Percentiles rank a stretch among this genome's conserved stretches.
Conservation (phyloP, 1,140 invertebrate genomes). For the Agrilus planipennis region DNA sequence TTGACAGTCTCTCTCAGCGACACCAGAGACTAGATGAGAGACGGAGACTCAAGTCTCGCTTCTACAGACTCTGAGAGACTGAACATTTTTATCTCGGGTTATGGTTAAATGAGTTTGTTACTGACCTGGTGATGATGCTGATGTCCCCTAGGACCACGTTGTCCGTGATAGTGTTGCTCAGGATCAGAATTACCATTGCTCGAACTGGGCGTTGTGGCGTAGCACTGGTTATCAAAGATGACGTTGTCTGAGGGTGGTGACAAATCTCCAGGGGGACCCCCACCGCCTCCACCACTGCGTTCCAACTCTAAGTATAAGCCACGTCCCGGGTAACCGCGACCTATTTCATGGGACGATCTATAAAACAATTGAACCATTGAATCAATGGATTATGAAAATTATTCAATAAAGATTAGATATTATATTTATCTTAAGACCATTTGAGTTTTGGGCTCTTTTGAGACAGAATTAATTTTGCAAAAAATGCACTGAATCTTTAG, state of each 20-base stretch:
- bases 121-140: conserved; percentile 37
- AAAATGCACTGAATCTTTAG: background rate
- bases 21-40: no score
- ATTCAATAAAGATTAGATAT: no score
- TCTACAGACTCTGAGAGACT: no score
- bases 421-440: no score
- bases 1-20: no score
- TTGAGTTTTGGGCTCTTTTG: no score
- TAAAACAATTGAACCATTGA: no score
- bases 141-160: conserved; percentile 35
- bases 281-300: conserved; percentile 44
- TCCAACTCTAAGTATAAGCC: conserved; percentile 77
- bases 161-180: conserved; percentile 54
- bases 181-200: conserved; percentile 82
- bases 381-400: no score
- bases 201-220: conserved; percentile 82
- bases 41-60: no score
- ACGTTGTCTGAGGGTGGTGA: conserved; percentile 85
- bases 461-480: no score
- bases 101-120: background rate
- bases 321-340: conserved; percentile 45
- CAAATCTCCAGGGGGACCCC: no score
- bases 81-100: no score
- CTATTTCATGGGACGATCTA: conserved; percentile 53
- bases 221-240: conserved; percentile 87